Percentiles rank a stretch among this genome's conserved stretches.
Conservation (phyloP, 2,113 vertebrate species). For the Leucopternis melanops region DNA sequence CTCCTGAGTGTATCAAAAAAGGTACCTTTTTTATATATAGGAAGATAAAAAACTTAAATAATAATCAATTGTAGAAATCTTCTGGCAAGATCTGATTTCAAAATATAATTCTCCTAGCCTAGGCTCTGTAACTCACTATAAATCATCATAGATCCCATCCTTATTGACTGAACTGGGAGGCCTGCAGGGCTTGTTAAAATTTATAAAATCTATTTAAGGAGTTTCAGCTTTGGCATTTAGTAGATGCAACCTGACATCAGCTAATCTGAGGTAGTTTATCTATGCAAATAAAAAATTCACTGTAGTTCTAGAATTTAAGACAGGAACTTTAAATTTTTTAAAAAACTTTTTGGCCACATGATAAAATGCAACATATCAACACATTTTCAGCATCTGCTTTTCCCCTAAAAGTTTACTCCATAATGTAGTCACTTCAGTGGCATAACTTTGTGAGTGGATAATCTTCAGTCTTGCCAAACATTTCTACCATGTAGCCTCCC, state of each 20-base stretch:
- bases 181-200: not conserved
- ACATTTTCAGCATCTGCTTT: not conserved
- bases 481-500: not conserved
- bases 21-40: not conserved
- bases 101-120: constrained; percentile 6
- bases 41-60: constrained; percentile 12
- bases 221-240: not conserved
- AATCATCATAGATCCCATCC: not conserved
- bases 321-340: not conserved
- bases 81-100: not conserved
- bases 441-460: not conserved
- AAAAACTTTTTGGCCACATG: not conserved
- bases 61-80: not conserved
- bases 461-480: not conserved
- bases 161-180: constrained; percentile 1
- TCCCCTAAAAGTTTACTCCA: not conserved
- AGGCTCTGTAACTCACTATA: not conserved
- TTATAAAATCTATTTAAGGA: not conserved
- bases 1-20: not conserved
- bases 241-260: not conserved
- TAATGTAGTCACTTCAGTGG: not conserved
- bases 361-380: not conserved
- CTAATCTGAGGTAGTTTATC: not conserved
- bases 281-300: not conserved
- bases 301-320: not conserved